A percentile compares a stretch with the other conserved stretches of the same genome.
Conservation (phyloP, 2,797 vertebrate species). For the Yasuhikotakia modesta region DNA sequence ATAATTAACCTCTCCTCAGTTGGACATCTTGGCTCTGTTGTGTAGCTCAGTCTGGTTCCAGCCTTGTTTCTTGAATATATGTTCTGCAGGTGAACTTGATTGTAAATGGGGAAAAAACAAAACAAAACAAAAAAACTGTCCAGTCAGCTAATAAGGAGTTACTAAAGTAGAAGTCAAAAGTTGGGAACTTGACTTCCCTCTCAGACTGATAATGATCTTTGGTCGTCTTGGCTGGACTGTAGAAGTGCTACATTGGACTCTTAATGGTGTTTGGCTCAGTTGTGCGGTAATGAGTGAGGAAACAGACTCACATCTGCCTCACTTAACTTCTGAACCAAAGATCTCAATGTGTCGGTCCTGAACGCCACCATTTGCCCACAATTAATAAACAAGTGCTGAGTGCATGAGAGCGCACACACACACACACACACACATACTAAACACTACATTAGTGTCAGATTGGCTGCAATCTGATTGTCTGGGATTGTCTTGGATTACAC, state of each 20-base stretch:
- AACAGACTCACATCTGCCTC: not conserved
- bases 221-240: not conserved
- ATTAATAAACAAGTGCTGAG: constrained; percentile 64
- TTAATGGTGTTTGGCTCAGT: not conserved
- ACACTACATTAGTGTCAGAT: constrained; percentile 42
- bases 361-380: constrained; percentile 69
- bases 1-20: constrained; percentile 35
- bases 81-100: not conserved
- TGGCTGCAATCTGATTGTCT: not conserved
- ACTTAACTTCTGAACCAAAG: not conserved
- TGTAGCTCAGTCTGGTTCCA: not conserved
- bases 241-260: not conserved
- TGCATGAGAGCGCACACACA: too few species aligned
- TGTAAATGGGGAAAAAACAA: not conserved
- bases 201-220: not conserved
- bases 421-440: constrained; percentile 46
- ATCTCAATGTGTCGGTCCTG: constrained; percentile 68
- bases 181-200: not conserved
- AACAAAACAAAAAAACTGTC: not conserved
- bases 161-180: not conserved
- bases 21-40: constrained; percentile 26
- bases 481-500: not conserved
- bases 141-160: not conserved
- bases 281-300: not conserved
- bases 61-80: constrained; percentile 18